These are phyloP conservation scores for Mungos mungo DNA, from an alignment of 2,113 vertebrate species.

Conservation along the genomic window DNA sequence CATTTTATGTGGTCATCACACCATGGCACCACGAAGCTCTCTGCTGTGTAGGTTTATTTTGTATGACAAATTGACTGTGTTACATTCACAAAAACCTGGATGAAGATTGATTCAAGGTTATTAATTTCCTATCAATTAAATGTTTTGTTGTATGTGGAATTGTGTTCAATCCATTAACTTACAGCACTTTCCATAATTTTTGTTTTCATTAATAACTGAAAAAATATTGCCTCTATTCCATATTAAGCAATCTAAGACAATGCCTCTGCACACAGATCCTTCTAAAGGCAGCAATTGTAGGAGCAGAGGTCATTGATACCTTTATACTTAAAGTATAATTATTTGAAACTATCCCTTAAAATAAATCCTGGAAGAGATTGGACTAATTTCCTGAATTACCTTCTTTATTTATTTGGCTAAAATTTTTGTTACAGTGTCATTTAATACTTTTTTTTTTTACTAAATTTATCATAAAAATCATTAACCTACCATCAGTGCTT, in stretches of 20 bases:
- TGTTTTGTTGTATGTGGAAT: not conserved
- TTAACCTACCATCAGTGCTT: not conserved
- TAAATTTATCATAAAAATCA: conserved; percentile 21
- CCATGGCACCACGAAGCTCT: not conserved
- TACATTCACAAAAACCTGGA: not conserved
- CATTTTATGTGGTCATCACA: not conserved
- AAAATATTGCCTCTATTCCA: not conserved
- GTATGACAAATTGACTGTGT: not conserved
- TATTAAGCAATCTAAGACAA: not conserved
- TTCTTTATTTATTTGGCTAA: not conserved
- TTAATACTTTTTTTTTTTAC: not conserved
- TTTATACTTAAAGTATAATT: not conserved
- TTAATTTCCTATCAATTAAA: not conserved
- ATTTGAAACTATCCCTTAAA: not conserved
- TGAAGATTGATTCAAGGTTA: not conserved
- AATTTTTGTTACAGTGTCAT: not conserved
- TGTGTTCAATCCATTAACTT: not conserved
- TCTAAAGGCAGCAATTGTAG: not conserved
- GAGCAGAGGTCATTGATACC: not conserved
- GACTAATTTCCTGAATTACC: not conserved
- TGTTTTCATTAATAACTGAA: not conserved
- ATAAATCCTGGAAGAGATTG: not conserved
- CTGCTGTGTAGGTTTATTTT: not conserved
- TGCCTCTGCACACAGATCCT: not conserved
- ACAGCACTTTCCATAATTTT: not conserved